phyloP scores from a whole-genome alignment of 2,797 vertebrate genomes.

The Pantherophis alleghaniensis region DNA sequence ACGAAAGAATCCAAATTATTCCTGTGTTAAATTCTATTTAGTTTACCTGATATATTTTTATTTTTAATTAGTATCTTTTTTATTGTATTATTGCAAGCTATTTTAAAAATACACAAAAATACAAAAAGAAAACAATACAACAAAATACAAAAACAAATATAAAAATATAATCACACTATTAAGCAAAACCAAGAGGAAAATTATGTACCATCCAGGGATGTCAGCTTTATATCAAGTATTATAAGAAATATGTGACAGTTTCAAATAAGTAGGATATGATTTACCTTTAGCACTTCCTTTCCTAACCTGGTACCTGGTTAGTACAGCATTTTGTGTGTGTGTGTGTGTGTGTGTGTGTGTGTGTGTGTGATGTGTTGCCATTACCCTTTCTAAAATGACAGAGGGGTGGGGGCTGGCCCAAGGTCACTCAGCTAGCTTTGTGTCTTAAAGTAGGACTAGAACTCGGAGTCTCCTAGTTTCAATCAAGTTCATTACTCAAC shows the following conservation, averaged over 20 bases:
- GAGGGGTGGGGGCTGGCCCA: background rate
- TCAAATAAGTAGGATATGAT: background rate
- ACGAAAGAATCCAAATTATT: constrained; percentile 34
- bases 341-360: background rate
- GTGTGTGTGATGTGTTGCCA: background rate
- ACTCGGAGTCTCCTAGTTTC: background rate
- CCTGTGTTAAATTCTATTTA: constrained; percentile 48
- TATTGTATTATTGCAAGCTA: background rate
- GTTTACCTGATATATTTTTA: background rate
- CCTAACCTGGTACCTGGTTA: background rate
- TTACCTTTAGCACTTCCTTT: background rate
- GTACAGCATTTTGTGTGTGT: background rate
- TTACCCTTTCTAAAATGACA: background rate
- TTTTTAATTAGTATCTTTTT: background rate
- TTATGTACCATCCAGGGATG: background rate
- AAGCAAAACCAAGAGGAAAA: background rate
- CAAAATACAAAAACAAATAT: background rate
- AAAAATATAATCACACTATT: background rate
- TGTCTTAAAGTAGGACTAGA: background rate
- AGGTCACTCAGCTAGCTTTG: background rate
- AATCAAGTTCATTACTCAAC: background rate
- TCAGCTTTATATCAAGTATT: background rate
- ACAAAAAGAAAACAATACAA: background rate
- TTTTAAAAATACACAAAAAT: background rate
- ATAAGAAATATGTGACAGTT: background rate